A percentile compares a stretch with the other conserved stretches of the same genome.
Evolutionary conservation across 1,140 invertebrate species (phyloP).

Genomic region (Hormaphis cornu): DNA sequence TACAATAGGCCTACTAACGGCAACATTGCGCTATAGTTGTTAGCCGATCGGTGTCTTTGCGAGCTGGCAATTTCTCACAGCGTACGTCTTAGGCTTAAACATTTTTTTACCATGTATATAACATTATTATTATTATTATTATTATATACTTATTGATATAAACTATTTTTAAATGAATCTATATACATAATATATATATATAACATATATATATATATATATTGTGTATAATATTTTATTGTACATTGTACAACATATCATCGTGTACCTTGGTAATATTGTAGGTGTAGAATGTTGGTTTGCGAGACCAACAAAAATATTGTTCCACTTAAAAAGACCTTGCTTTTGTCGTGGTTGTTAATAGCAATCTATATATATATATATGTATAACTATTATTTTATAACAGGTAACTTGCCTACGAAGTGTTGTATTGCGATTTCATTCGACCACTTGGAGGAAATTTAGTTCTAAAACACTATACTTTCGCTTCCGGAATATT

Average conservation of each 20-base stretch:
- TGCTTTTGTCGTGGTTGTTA: slow-evolving; percentile 1
- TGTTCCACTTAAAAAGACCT: neutral
- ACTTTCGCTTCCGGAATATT: slow-evolving; percentile 4
- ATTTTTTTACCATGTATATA: slow-evolving; percentile 28
- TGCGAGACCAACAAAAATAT: neutral
- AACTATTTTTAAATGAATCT: slow-evolving; percentile 17
- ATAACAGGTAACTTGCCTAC: too few species aligned
- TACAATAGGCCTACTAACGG: slow-evolving; percentile 4
- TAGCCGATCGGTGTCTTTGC: slow-evolving; percentile 4
- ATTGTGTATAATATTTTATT: slow-evolving; percentile 2
- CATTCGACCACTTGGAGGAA: neutral
- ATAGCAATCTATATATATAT: neutral
- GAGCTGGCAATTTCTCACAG: slow-evolving; percentile 26
- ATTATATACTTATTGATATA: slow-evolving; percentile 19
- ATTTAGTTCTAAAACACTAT: slow-evolving; percentile 12
- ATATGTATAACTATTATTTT: neutral
- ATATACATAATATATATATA: slow-evolving; percentile 1
- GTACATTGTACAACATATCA: slow-evolving; percentile 28
- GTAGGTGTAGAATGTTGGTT: neutral
- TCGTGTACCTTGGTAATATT: slow-evolving; percentile 20
- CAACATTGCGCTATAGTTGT: slow-evolving; percentile 25
- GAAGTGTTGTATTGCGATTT: neutral
- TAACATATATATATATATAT: neutral
- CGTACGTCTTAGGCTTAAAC: slow-evolving; percentile 31
- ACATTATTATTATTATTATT: slow-evolving; percentile 25